Conservation (phyloP, 2,113 vertebrate species). For the Cairina moschata region DNA sequence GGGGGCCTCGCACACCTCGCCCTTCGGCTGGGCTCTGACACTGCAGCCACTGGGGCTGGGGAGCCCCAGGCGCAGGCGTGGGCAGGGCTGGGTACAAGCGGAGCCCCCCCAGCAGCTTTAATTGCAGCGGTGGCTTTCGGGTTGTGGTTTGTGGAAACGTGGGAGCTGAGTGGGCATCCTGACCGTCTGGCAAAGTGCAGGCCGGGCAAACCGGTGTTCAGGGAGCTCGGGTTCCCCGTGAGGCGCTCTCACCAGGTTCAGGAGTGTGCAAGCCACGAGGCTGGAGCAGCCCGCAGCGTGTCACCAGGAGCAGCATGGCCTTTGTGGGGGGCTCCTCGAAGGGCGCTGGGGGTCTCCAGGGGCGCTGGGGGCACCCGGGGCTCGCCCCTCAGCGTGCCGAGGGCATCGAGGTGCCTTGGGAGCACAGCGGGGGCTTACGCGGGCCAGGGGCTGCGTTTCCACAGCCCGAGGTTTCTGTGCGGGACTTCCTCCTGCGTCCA, state of each 20-base stretch:
- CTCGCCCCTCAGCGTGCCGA: accelerated
- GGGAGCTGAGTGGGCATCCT: background rate
- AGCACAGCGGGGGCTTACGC: accelerated
- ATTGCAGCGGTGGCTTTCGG: accelerated
- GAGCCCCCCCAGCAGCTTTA: background rate
- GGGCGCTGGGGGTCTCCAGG: accelerated
- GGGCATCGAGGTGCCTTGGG: accelerated
- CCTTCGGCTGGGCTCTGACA: no score
- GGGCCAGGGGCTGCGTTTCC: background rate
- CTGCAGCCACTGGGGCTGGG: no score
- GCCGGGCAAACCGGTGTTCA: background rate
- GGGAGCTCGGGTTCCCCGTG: background rate
- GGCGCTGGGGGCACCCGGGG: background rate
- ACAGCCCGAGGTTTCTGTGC: accelerated
- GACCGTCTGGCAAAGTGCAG: accelerated
- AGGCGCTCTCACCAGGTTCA: background rate
- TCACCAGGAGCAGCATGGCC: no score
- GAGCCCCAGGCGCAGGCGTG: background rate
- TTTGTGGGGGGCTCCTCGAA: accelerated
- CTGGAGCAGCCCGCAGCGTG: background rate
- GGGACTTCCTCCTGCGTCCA: background rate
- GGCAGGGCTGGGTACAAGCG: background rate
- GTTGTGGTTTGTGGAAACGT: background rate
- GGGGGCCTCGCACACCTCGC: background rate
- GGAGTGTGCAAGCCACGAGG: background rate